A percentile compares a stretch with the other conserved stretches of the same genome.
These are phyloP conservation scores for Amiota minor DNA, from an alignment of 2,888 invertebrate species.

Conservation along the genomic window DNA sequence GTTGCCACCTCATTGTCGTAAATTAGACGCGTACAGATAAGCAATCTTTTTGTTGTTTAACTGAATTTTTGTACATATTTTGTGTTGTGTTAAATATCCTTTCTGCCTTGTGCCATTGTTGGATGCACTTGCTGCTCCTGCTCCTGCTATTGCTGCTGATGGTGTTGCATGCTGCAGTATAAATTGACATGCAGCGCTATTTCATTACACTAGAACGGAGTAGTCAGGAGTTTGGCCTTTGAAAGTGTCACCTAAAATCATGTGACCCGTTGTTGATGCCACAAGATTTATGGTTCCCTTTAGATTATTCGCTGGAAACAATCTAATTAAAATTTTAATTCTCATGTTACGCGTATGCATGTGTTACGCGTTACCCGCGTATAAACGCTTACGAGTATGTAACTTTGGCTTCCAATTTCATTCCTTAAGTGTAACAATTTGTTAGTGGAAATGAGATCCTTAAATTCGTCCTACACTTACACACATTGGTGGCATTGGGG, in stretches of 20 bases:
- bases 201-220: not conserved
- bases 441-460: not conserved
- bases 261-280: not conserved
- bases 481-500: not conserved
- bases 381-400: not conserved
- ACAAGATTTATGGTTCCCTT: constrained; percentile 28
- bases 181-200: not conserved
- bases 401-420: constrained; percentile 19
- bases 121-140: constrained; percentile 3
- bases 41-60: constrained; percentile 66
- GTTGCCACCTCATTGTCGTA: constrained; percentile 65
- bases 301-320: constrained; percentile 14
- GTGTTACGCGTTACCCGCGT: not conserved
- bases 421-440: not conserved
- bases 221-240: not conserved
- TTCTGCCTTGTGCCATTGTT: constrained; percentile 15
- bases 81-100: constrained; percentile 21
- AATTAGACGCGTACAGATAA: constrained; percentile 71
- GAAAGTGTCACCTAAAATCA: not conserved
- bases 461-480: not conserved
- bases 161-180: not conserved
- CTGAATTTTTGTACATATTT: constrained; percentile 43
- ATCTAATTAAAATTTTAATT: constrained; percentile 24
- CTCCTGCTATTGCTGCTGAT: not conserved
- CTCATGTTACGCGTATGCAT: constrained; percentile 9